Conservation (phyloP, 2,888 invertebrate species). For the Empis livida region DNA sequence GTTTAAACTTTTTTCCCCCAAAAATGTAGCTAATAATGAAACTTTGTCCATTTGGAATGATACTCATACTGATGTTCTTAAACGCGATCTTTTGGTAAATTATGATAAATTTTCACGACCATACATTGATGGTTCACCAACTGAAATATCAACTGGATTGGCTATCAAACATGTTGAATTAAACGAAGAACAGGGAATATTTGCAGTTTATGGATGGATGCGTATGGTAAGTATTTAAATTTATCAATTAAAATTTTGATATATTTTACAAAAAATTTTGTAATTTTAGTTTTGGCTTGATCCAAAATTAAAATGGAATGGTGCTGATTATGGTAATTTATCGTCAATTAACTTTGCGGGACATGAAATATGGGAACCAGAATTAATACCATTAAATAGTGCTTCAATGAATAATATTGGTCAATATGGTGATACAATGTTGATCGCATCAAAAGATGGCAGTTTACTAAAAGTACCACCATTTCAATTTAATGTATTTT, state of each 20-base stretch:
- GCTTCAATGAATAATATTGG: constrained; percentile 46
- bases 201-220: constrained; percentile 47
- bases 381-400: constrained; percentile 55
- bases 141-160: constrained; percentile 37
- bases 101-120: constrained; percentile 33
- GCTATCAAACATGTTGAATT: constrained; percentile 51
- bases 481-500: constrained; percentile 50
- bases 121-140: constrained; percentile 20
- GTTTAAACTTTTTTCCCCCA: too few species aligned
- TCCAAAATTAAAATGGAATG: constrained; percentile 59
- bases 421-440: constrained; percentile 11
- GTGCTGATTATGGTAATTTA: constrained; percentile 50
- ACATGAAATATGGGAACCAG: constrained; percentile 69
- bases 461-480: constrained; percentile 53
- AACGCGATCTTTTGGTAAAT: constrained; percentile 42
- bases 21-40: too few species aligned
- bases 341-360: constrained; percentile 46
- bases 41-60: constrained; percentile 36
- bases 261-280: background rate
- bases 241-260: background rate
- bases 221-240: constrained; percentile 40
- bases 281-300: constrained; percentile 57
- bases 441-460: constrained; percentile 33
- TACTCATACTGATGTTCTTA: constrained; percentile 42
- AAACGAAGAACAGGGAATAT: constrained; percentile 47